These are phyloP conservation scores for Scortum barcoo DNA, from an alignment of 2,113 vertebrate species.

Conservation along the genomic window DNA sequence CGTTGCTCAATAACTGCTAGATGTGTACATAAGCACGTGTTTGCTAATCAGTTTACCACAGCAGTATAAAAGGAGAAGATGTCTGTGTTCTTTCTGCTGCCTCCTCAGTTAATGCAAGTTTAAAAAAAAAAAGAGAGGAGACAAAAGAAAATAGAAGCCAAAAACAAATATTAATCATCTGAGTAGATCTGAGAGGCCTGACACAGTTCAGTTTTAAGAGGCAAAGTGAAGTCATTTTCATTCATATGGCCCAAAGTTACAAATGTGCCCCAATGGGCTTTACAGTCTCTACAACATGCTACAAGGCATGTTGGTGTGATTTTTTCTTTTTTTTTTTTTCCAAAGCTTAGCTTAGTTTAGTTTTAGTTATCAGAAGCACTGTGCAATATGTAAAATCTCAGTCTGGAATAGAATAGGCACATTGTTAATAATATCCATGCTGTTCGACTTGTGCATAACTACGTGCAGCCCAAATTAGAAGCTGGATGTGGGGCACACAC, in stretches of 20 bases:
- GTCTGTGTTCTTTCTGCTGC: not conserved
- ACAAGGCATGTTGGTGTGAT: not conserved
- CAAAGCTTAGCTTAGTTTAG: no score
- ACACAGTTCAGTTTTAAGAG: no score
- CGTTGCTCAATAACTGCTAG: not conserved
- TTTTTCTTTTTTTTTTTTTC: no score
- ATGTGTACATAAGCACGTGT: not conserved
- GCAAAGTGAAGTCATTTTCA: no score
- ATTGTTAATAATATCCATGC: not conserved
- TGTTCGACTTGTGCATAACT: conserved; percentile 15
- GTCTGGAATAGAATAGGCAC: not conserved
- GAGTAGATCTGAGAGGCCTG: no score
- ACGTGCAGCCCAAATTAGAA: conserved; percentile 22
- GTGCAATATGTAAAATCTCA: not conserved
- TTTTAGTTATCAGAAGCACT: not conserved
- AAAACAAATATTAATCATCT: not conserved
- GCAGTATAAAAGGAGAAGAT: not conserved
- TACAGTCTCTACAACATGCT: no score
- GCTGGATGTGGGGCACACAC: not conserved
- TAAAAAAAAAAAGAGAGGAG: not conserved
- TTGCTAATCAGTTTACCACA: no score
- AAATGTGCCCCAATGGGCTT: not conserved
- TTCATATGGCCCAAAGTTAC: not conserved
- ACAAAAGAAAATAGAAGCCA: not conserved
- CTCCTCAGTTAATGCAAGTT: not conserved